A percentile compares a stretch with the other conserved stretches of the same genome.
Conservation (phyloP, 2,888 invertebrate species). For the Acrobasis repandana region DNA sequence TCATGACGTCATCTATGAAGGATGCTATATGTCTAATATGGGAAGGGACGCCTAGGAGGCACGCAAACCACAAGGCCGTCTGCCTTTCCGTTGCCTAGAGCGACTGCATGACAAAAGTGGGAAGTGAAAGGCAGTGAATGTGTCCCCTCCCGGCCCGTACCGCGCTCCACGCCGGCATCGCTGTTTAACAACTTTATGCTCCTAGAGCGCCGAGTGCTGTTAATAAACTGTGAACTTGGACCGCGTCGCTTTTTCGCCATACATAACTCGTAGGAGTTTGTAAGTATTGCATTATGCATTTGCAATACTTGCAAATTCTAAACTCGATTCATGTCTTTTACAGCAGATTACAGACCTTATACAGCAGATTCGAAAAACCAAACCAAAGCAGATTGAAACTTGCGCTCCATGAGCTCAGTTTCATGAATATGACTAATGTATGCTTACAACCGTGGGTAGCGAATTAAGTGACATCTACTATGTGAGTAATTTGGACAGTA, state of each 20-base stretch:
- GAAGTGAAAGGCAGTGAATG: conserved; percentile 83
- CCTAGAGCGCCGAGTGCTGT: conserved; percentile 35
- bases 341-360: not conserved
- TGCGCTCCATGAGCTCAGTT: not conserved
- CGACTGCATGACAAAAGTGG: conserved; percentile 77
- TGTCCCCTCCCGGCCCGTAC: conserved; percentile 66
- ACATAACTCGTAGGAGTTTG: not conserved
- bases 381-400: not conserved
- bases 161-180: conserved; percentile 52
- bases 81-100: conserved; percentile 75
- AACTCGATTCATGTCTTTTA: too few relatives aligned
- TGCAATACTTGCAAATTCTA: too few relatives aligned
- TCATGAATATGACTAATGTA: not conserved
- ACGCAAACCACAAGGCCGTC: conserved; percentile 75
- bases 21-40: conserved; percentile 44
- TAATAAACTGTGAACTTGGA: conserved; percentile 31
- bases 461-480: not conserved
- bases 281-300: not conserved
- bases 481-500: too few relatives aligned
- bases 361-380: not conserved
- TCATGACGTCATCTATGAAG: conserved; percentile 20
- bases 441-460: not conserved
- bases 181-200: conserved; percentile 38
- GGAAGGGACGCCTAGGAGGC: conserved; percentile 72
- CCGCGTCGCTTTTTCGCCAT: conserved; percentile 14